Evolutionary conservation across 2,888 invertebrate genomes (phyloP).

Genomic region (Dorcus hopei): DNA sequence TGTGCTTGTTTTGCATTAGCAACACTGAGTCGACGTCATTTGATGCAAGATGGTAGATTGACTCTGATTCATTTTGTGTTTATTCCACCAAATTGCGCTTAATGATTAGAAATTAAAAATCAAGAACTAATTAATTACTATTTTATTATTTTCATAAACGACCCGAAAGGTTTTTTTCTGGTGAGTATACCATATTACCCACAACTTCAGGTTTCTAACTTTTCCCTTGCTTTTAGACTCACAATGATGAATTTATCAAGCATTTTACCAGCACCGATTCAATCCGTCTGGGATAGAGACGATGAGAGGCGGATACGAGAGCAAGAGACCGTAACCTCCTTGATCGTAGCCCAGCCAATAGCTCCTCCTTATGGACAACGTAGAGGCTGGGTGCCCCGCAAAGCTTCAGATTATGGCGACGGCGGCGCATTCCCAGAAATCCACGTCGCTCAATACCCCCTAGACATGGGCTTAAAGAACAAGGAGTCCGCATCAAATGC

Average conservation of each 20-base stretch:
- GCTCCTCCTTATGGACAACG: conserved; percentile 94
- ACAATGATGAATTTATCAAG: conserved; percentile 48
- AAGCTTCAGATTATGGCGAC: conserved; percentile 75
- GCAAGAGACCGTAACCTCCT: conserved; percentile 56
- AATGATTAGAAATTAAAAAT: too few relatives aligned
- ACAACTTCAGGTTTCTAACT: too few relatives aligned
- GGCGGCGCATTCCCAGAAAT: conserved; percentile 99
- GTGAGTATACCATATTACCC: too few relatives aligned
- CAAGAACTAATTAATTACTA: too few relatives aligned
- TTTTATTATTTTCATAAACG: too few relatives aligned
- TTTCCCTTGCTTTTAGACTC: background rate
- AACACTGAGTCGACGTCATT: too few relatives aligned
- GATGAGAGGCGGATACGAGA: conserved; percentile 65
- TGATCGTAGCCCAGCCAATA: conserved; percentile 76
- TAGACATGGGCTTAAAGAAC: conserved; percentile 84
- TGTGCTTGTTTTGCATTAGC: too few relatives aligned
- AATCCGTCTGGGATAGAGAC: conserved; percentile 85
- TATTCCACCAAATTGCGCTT: too few relatives aligned
- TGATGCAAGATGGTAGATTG: too few relatives aligned
- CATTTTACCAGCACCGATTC: conserved; percentile 82
- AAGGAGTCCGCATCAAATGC: conserved; percentile 82
- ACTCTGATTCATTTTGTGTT: too few relatives aligned
- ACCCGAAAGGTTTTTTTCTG: too few relatives aligned
- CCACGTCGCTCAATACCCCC: conserved; percentile 92
- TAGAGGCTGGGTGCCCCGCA: conserved; percentile 89